These are phyloP conservation scores for Tylochromis polylepis DNA, from an alignment of 2,113 vertebrate species.

Conservation along the genomic window DNA sequence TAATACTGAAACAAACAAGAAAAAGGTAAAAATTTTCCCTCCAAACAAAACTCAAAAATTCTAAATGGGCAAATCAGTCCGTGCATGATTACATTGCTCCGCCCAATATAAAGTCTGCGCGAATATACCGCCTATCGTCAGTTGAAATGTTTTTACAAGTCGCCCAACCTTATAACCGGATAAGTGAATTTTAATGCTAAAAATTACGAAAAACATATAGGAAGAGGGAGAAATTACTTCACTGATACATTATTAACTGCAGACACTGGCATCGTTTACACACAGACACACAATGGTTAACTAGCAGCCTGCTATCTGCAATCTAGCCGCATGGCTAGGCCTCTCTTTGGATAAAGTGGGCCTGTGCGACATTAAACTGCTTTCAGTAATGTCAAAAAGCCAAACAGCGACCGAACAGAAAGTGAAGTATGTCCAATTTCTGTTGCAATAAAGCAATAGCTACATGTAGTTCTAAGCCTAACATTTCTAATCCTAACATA, in stretches of 20 bases:
- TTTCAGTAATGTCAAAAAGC: neutral
- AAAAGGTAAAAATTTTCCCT: no score
- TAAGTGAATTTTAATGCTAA: neutral
- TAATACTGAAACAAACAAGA: no score
- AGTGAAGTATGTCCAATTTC: neutral
- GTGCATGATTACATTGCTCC: no score
- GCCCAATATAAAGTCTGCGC: no score
- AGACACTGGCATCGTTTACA: neutral
- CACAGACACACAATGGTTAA: neutral
- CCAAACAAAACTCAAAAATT: no score
- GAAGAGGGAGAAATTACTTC: fast-evolving
- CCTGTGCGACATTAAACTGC: neutral
- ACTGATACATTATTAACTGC: neutral
- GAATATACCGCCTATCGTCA: no score
- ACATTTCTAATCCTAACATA: neutral
- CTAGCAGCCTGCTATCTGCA: neutral
- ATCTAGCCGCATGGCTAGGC: conserved; percentile 18
- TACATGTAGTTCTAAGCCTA: neutral
- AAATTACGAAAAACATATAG: neutral
- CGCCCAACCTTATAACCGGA: no score
- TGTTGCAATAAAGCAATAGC: neutral
- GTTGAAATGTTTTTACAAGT: no score
- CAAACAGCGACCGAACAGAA: neutral
- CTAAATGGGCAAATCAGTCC: no score
- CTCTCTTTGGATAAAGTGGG: neutral